Base-by-base conservation (phyloP, 2,113 vertebrate species). In the Cepphus grylle region DNA sequence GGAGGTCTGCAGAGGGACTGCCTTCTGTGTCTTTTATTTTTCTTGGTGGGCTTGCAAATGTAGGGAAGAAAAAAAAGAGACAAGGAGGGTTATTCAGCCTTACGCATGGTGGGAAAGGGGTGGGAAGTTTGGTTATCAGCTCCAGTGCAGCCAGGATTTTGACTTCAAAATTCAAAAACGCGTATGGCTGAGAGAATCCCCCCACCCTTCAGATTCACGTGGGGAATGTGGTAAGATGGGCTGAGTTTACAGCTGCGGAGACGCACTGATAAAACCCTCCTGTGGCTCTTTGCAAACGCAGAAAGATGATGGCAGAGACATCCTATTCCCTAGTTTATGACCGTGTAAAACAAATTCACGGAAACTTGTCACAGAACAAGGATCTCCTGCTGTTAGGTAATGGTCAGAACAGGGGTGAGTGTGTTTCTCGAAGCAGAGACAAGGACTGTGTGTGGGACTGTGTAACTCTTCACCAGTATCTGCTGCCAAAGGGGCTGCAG, bases 171-270 rank as follows among this genome's bases (percentile, higher is more conserved):
- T 65, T 83, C 23, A 65, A 62, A 82, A 43, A 3, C 4, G n/a
- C 40, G 8, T 69, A 6, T 11, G 20, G 9, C 8, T 8, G 63
- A 43, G 72, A 81, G 36, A 49, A n/a, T 32, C 36, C 40, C 36
- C 19, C 47, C n/a, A 62, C 16, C 42, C 78, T 74, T 62, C 73
- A n/a, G 11, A 3, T 25, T 47, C 7, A 1, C 22, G 3, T 0
- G 0, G 10, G 2, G 5, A 78, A 40, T 1, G 2, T 38, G 53
- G 9, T 26, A 8, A 65, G 34, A 55, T 59, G 14, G 17, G 42
- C 21, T 47, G 72, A 72, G 65, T 40, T 63, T 47, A 45, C 22
- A 59, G 43, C 40, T 10, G 63, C n/a, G 47, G 16, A 61, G 38
- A 34, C 36, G 56, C 38, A 40, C 15, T 29, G 27, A 65, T 40